Evolutionary conservation across 1,140 invertebrate genomes (phyloP), one percentile per base, ranked within the genome.

Genomic region (Papilio polyxenes): DNA sequence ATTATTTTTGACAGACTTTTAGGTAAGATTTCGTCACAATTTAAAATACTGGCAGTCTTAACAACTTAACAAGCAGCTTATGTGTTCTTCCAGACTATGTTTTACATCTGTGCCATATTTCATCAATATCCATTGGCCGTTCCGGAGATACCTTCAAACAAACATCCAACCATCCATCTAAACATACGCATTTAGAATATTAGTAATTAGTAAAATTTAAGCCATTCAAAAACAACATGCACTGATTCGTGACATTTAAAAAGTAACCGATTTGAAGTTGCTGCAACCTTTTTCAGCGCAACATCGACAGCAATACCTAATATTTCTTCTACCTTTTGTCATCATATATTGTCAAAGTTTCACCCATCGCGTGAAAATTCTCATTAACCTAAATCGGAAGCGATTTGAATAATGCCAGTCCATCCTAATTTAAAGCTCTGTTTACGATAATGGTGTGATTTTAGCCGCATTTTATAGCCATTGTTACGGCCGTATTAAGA

Each of bases 311-410:
- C 51, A 4, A 53, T 53, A 53, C 15, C 51, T 15, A 53, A 53
- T 17, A 17, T 53, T 6, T 51, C 49, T 51, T n/a, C 17, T n/a
- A 56, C 17, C 53, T 59, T 20, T n/a, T 20, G 56, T 59, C 17
- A 59, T 59, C 0, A 59, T 20, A n/a, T 59, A 17, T 59, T n/a
- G n/a, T n/a, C 7, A 1, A 7, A 20, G 17, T 59, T 17, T 59
- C 23, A 37, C 13, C 31, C 40, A 69, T 37, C 11, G 62, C 62
- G 65, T 69, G 62, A 69, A 69, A 31, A 31, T 11, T 69, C 23
- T 20, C 65, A 69, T 72, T 72, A 72, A 72, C 65, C 65, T 72
- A 37, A 72, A 72, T 72, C 65, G 65, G 65, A 72, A 72, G 65
- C 31, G 1, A 72, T 72, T 72, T 72, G 65, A 40, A 72, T 72